These are phyloP conservation scores for Mimumesa dahlbomi DNA, from an alignment of 2,888 invertebrate species.

Conservation along the genomic window DNA sequence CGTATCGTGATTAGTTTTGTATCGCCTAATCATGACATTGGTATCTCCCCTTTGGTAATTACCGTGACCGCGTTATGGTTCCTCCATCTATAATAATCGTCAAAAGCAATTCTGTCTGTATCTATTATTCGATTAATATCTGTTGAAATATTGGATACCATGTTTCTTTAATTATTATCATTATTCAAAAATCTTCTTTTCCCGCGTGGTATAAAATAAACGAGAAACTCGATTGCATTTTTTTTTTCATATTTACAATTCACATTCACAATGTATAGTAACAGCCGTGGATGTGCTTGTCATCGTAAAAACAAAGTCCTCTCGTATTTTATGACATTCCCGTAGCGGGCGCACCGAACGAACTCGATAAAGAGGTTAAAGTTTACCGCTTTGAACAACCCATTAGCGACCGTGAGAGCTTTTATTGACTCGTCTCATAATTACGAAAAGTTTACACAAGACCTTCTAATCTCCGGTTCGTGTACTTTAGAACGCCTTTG, in stretches of 20 bases:
- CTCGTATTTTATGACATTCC: conserved; percentile 34
- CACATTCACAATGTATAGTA: no score
- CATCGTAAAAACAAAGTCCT: conserved; percentile 35
- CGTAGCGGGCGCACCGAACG: conserved; percentile 5
- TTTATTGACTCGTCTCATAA: conserved; percentile 43
- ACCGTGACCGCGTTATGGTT: no score
- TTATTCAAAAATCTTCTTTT: no score
- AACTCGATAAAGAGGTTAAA: conserved; percentile 10
- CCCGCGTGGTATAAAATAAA: no score
- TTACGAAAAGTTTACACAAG: conserved; percentile 34
- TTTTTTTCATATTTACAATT: no score
- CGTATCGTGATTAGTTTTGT: conserved; percentile 25
- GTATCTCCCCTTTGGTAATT: not conserved
- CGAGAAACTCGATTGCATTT: no score
- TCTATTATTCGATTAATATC: no score
- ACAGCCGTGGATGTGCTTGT: conserved; percentile 28
- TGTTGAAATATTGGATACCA: no score
- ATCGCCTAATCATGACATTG: conserved; percentile 13
- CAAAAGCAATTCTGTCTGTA: no score
- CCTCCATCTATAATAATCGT: no score
- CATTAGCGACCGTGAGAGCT: conserved; percentile 32
- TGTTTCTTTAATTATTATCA: no score
- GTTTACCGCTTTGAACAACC: conserved; percentile 31
- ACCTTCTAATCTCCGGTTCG: conserved; percentile 18
- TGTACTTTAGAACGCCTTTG: conserved; percentile 6